These are phyloP conservation scores for Odontomachus brunneus DNA, from an alignment of 1,140 invertebrate species.

Conservation along the genomic window DNA sequence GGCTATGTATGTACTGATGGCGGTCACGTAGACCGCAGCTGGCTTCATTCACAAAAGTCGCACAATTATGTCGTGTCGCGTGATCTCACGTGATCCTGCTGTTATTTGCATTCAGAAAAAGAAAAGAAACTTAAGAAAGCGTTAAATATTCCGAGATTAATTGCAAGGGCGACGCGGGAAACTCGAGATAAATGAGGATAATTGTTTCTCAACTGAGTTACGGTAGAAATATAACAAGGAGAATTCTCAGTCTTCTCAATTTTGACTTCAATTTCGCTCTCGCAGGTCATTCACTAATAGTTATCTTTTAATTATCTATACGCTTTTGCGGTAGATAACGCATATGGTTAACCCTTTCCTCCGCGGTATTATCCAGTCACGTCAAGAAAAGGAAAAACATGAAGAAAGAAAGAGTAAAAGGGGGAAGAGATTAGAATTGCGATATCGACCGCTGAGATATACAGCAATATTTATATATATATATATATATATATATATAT, in stretches of 20 bases:
- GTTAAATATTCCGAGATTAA: no score
- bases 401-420: no score
- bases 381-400: background rate
- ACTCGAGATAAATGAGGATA: no score
- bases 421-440: constrained; percentile 53
- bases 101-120: no score
- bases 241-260: background rate
- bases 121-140: no score
- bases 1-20: constrained; percentile 28
- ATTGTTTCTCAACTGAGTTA: no score
- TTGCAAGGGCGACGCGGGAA: no score
- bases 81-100: background rate
- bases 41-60: constrained; percentile 60
- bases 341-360: constrained; percentile 22
- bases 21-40: constrained; percentile 57
- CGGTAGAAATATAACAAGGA: no score
- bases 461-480: constrained; percentile 4
- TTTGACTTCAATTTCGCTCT: background rate
- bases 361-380: background rate
- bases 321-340: constrained; percentile 30
- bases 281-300: constrained; percentile 33
- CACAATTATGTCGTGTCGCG: background rate
- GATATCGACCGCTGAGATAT: constrained; percentile 37
- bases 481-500: no score
- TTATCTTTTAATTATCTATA: constrained; percentile 38